These are phyloP conservation scores for Anagyrus pseudococci DNA, from an alignment of 2,888 invertebrate species.

Conservation along the genomic window DNA sequence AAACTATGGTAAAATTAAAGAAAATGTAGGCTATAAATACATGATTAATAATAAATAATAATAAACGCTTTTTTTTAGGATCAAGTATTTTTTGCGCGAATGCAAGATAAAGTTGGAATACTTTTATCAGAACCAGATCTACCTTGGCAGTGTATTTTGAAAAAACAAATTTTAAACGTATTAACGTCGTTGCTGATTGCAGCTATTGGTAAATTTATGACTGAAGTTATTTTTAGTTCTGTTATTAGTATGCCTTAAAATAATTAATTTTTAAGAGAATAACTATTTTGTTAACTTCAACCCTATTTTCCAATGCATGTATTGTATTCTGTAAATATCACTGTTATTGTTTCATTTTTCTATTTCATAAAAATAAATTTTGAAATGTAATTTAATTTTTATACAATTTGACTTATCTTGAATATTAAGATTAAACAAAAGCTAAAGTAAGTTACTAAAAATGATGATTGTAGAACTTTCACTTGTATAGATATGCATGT, in stretches of 20 bases:
- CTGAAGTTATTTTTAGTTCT: constrained; percentile 48
- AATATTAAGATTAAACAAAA: no score
- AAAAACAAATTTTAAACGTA: constrained; percentile 67
- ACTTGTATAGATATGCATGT: not conserved
- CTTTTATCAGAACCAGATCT: constrained; percentile 68
- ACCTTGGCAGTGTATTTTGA: constrained; percentile 69
- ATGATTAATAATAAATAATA: not conserved
- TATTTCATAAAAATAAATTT: not conserved
- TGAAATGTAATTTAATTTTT: not conserved
- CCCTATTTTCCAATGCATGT: not conserved
- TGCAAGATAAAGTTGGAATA: constrained; percentile 67
- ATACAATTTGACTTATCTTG: not conserved
- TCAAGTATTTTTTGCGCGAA: constrained; percentile 64
- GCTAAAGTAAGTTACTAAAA: no score
- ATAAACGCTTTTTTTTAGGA: constrained; percentile 56
- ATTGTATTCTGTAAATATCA: not conserved
- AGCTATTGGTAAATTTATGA: constrained; percentile 60
- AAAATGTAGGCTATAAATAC: not conserved
- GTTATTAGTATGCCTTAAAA: constrained; percentile 11
- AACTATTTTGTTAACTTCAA: not conserved
- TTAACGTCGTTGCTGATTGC: constrained; percentile 62
- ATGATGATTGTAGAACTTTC: no score
- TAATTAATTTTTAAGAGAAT: not conserved
- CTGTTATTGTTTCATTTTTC: not conserved
- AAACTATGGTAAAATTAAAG: constrained; percentile 59